These are phyloP conservation scores for Steatornis caripensis DNA, from an alignment of 2,113 vertebrate species.

Conservation along the genomic window DNA sequence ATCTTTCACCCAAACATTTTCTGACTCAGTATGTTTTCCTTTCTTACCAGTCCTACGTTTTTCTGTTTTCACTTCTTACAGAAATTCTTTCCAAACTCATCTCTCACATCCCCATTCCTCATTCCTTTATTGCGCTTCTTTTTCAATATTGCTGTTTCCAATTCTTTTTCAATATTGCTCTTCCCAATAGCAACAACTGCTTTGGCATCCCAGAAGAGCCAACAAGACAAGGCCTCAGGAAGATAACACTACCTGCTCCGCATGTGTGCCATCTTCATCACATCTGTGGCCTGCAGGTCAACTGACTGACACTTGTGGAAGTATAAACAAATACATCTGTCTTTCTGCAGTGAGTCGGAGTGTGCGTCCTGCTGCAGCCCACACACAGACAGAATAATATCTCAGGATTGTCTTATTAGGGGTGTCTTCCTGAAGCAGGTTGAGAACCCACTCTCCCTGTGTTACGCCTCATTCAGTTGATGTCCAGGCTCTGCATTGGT, in stretches of 20 bases:
- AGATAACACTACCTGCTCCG: not conserved
- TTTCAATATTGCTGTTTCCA: not conserved
- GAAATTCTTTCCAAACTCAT: not conserved
- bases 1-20: not conserved
- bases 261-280: not conserved
- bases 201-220: not conserved
- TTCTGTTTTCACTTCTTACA: not conserved
- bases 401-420: not conserved
- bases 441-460: not conserved
- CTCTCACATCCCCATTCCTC: not conserved
- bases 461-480: not conserved
- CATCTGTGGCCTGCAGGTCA: not conserved
- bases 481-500: not conserved
- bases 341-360: not conserved
- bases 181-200: not conserved
- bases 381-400: not conserved
- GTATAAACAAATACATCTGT: not conserved
- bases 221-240: not conserved
- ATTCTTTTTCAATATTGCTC: not conserved
- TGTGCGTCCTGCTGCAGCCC: fast-evolving
- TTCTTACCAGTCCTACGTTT: not conserved
- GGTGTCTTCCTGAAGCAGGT: not conserved
- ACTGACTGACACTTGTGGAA: not conserved
- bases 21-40: not conserved
- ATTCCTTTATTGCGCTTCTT: not conserved